Conservation (phyloP, 2,113 vertebrate species). For the Otus sunia region DNA sequence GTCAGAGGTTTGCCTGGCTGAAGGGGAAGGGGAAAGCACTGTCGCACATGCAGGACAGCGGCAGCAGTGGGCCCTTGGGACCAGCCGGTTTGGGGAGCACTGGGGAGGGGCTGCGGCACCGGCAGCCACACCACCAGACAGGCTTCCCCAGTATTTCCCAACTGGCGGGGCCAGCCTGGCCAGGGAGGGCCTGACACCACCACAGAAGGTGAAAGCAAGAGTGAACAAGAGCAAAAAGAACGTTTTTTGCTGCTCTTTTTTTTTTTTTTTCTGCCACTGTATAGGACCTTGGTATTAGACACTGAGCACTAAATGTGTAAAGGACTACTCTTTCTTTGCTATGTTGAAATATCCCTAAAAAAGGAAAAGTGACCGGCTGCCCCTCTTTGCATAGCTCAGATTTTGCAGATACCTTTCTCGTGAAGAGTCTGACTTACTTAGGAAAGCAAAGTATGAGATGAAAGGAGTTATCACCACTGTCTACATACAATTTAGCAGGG, state of each 20-base stretch:
- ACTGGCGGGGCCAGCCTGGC: not conserved
- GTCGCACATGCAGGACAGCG: rapidly evolving
- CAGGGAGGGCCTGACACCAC: not conserved
- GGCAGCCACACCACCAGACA: not conserved
- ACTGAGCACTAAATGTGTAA: not conserved
- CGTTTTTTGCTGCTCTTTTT: not conserved
- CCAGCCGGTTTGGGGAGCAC: not conserved
- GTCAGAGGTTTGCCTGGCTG: not conserved
- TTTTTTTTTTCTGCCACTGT: rapidly evolving
- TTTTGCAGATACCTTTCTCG: not conserved
- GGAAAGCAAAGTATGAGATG: not conserved
- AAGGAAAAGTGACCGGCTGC: not conserved
- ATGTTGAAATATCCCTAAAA: not conserved
- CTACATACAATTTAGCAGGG: not conserved
- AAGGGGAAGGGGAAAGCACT: not conserved
- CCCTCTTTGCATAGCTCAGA: not conserved
- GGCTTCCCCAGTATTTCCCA: not conserved
- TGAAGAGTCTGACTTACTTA: not conserved
- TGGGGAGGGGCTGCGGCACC: not conserved
- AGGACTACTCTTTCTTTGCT: not conserved
- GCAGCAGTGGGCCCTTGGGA: not conserved
- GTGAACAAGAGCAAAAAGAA: not conserved
- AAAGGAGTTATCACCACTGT: not conserved
- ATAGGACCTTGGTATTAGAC: not conserved
- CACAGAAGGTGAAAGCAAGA: not conserved